Percentiles rank a stretch among this genome's conserved stretches.
phyloP scores from a whole-genome alignment of 2,888 invertebrate genomes.

The Phrixothrix hirtus region DNA sequence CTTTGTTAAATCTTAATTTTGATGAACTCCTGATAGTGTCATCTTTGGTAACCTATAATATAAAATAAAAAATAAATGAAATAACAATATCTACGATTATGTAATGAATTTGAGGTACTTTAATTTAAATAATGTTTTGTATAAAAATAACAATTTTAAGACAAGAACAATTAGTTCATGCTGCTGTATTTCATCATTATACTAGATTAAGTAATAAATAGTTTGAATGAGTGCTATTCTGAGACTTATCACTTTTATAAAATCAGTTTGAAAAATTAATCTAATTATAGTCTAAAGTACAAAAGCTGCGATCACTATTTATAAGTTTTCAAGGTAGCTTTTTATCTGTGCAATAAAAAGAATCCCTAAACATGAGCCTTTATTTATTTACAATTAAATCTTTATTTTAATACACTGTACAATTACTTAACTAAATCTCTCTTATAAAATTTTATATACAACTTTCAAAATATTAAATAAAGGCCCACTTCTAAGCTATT shows the following conservation, averaged over 20 bases:
- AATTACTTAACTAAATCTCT: conserved; percentile 7
- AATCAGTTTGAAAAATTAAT: conserved; percentile 41
- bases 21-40: conserved; percentile 1
- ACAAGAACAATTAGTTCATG: conserved; percentile 7
- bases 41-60: conserved; percentile 23
- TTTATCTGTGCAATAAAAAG: conserved; percentile 17
- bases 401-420: conserved; percentile 22
- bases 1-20: background rate
- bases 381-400: conserved; percentile 9
- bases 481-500: conserved; percentile 10
- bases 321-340: conserved; percentile 20
- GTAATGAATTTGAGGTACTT: conserved; percentile 20
- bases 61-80: background rate
- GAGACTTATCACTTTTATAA: conserved; percentile 41
- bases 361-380: conserved; percentile 13
- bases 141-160: conserved; percentile 40
- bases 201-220: conserved; percentile 37
- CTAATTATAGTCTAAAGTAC: conserved; percentile 44
- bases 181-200: conserved; percentile 15
- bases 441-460: conserved; percentile 11
- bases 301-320: conserved; percentile 48
- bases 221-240: conserved; percentile 29
- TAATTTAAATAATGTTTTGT: conserved; percentile 35
- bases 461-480: conserved; percentile 8
- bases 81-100: conserved; percentile 8